These are phyloP conservation scores for Cacatua alba DNA, from an alignment of 2,113 vertebrate species.

Conservation along the genomic window DNA sequence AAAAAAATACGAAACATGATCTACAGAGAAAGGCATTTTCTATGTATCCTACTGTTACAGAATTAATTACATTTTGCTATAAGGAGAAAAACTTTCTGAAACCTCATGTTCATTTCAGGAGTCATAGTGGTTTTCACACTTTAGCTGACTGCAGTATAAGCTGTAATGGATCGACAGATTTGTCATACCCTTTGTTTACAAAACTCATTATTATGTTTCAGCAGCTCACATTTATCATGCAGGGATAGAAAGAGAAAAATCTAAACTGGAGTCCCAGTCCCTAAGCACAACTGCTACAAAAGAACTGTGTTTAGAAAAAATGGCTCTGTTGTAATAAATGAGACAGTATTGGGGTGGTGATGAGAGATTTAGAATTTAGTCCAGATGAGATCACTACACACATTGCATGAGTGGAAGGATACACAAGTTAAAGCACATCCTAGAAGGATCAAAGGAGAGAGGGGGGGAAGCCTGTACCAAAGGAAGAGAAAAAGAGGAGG, in stretches of 20 bases:
- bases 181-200: background rate
- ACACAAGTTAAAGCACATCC: background rate
- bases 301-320: background rate
- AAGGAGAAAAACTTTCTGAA: background rate
- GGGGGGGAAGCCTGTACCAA: rapidly evolving
- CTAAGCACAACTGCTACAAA: background rate
- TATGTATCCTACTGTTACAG: background rate
- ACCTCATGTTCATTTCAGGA: background rate
- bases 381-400: background rate
- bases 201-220: background rate
- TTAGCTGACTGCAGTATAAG: background rate
- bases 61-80: background rate
- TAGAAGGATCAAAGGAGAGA: background rate
- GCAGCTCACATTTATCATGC: background rate
- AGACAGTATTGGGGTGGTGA: background rate
- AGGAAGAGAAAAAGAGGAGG: background rate
- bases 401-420: background rate
- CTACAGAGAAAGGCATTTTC: background rate
- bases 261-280: background rate
- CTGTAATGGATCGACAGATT: background rate
- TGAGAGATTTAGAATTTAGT: background rate
- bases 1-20: background rate
- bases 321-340: background rate
- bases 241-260: background rate
- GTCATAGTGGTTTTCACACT: background rate